Evolutionary conservation across 2,113 vertebrate species (phyloP).

Genomic region (Dipodomys stephensi): DNA sequence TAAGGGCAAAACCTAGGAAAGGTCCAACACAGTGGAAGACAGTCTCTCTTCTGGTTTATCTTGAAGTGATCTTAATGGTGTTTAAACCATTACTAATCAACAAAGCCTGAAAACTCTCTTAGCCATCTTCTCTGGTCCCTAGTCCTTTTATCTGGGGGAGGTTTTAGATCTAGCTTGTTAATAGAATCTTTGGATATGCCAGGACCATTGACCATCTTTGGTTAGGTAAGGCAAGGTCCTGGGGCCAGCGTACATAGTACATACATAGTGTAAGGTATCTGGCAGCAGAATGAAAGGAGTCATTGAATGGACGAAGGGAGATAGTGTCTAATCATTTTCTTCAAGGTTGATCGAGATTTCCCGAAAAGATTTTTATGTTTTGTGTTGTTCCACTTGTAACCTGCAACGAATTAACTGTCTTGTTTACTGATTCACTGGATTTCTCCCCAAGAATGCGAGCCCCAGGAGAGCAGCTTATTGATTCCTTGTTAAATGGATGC

Average conservation of each 20-base stretch:
- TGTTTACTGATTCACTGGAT: background rate
- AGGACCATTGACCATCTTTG: background rate
- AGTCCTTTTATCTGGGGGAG: background rate
- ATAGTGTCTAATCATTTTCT: background rate
- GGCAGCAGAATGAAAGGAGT: background rate
- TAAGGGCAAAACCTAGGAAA: background rate
- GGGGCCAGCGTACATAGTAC: background rate
- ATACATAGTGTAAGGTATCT: too few species aligned
- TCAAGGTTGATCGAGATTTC: background rate
- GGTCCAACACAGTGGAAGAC: background rate
- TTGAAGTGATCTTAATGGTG: background rate
- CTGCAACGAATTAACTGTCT: background rate
- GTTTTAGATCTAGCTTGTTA: background rate
- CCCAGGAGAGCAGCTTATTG: background rate
- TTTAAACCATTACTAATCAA: constrained; percentile 2
- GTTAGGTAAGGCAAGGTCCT: background rate
- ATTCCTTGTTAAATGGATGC: background rate
- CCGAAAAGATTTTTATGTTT: background rate
- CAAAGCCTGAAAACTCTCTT: background rate
- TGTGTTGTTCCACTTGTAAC: background rate
- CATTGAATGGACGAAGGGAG: background rate
- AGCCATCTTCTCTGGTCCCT: background rate
- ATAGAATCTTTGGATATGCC: background rate
- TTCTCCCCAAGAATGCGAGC: background rate
- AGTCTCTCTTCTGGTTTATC: background rate